Percentiles rank a stretch among this genome's conserved stretches.
These are phyloP conservation scores for Imbricaverruca yamaguchii DNA, from an alignment of 2,888 invertebrate genomes.

Conservation along the genomic window DNA sequence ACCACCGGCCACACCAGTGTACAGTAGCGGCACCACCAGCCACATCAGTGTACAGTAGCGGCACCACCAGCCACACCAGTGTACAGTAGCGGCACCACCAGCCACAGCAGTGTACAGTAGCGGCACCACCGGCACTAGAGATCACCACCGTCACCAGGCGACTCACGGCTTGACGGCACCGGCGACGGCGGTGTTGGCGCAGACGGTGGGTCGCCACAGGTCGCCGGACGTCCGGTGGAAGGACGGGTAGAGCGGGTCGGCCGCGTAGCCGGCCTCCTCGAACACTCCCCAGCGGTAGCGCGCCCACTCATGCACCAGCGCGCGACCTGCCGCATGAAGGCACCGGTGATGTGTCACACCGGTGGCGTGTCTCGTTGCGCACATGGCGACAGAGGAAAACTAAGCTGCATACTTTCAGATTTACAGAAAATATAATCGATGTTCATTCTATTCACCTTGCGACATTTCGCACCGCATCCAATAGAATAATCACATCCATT, in stretches of 20 bases:
- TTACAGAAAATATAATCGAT: too few relatives aligned
- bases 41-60: too few relatives aligned
- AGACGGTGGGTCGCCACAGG: constrained; percentile 40
- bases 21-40: too few relatives aligned
- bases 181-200: constrained; percentile 36
- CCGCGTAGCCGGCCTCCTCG: constrained; percentile 53
- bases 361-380: background rate
- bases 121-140: too few relatives aligned
- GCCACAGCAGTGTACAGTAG: too few relatives aligned
- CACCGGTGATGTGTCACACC: constrained; percentile 26
- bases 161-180: constrained; percentile 25
- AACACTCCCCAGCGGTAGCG: constrained; percentile 61
- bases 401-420: background rate
- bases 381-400: background rate
- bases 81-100: too few relatives aligned
- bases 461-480: too few relatives aligned
- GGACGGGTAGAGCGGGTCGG: constrained; percentile 44
- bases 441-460: too few relatives aligned
- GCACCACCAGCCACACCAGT: too few relatives aligned
- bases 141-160: too few relatives aligned
- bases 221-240: constrained; percentile 44
- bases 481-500: too few relatives aligned
- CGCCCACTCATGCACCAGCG: constrained; percentile 54
- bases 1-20: too few relatives aligned
- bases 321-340: constrained; percentile 41